Conservation (phyloP, 2,113 vertebrate species). For the Melanocharis versteri region DNA sequence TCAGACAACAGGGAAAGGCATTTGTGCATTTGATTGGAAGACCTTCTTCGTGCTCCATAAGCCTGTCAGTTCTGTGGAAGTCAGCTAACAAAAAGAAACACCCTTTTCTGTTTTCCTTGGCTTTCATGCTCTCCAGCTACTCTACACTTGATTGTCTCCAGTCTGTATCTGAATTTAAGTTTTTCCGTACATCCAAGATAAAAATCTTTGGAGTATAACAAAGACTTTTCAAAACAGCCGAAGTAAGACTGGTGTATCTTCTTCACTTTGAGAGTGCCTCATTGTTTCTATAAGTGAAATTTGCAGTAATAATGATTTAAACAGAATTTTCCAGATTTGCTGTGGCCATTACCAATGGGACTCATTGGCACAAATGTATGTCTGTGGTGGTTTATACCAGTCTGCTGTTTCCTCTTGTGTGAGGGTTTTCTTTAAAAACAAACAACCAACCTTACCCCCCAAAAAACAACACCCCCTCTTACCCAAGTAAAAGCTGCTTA, state of each 20-base stretch:
- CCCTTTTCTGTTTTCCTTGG: neutral
- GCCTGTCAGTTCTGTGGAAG: neutral
- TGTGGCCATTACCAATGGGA: neutral
- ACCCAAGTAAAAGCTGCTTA: neutral
- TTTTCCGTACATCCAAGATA: neutral
- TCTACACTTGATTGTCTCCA: constrained; percentile 15
- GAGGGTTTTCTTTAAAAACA: neutral
- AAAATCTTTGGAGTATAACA: neutral
- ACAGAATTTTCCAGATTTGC: neutral
- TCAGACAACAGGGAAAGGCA: neutral
- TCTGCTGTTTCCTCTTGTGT: neutral
- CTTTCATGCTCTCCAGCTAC: neutral
- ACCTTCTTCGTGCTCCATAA: constrained; percentile 21
- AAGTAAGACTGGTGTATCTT: neutral
- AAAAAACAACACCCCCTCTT: neutral
- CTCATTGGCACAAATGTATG: neutral
- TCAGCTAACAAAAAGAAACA: neutral
- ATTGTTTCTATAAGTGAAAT: neutral
- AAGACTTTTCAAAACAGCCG: neutral
- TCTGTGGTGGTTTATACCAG: neutral
- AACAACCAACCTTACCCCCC: accelerated
- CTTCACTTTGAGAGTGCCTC: neutral
- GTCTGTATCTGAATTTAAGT: constrained; percentile 37
- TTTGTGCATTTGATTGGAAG: constrained; percentile 34
- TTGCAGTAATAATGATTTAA: neutral